Base-by-base conservation (phyloP, 2,113 vertebrate genomes). In the Glareola pratincola region DNA sequence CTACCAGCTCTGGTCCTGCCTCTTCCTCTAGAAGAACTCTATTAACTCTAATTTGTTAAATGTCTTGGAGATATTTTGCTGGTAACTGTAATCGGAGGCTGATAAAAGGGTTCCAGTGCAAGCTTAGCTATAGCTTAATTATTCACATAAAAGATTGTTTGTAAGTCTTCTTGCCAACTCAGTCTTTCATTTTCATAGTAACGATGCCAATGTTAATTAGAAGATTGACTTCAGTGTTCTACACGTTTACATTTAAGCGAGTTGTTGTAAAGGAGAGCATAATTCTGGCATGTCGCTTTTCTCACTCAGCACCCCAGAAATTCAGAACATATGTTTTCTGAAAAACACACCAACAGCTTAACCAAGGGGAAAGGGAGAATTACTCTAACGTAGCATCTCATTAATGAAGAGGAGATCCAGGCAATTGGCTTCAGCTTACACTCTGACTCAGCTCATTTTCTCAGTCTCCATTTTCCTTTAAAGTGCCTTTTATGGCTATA, bases 221-320 rank as follows among this genome's bases (percentile, higher is more conserved):
- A 95, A 95, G 63, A 80, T 85, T 34, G 29, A 93, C 80, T 95
- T 90, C 10, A 74, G 56, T 67, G 8, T 96, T 88, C 67, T 50
- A 8, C 84, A 54, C 3, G 0, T 82, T 94, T 96, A 67, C 82
- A 22, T 95, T 76, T 82, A 67, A 96, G 76, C 74, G 10, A 67
- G 72, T 82, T 67, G 15, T 41, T 37, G 51, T 26, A 62, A 82
- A 93, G 92, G 90, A 66, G 39, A 26, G 16, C 23, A n/a, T 22
- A 88, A 86, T 66, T 56, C 85, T 96, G 97, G 94, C 94, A 37
- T 7, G 1, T 39, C 0, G 3, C 7, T 66, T 71, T 94, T 90
- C 63, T 98, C 97, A 96, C 84, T 98, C 96, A 93, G 94, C 95
- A 81, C 95, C 91, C 56, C 96, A 92, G 93, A 97, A 96, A 98